A percentile compares a stretch with the other conserved stretches of the same genome.
These are phyloP conservation scores for Acipenser oxyrinchus DNA, from an alignment of 2,797 vertebrate species.

Conservation along the genomic window DNA sequence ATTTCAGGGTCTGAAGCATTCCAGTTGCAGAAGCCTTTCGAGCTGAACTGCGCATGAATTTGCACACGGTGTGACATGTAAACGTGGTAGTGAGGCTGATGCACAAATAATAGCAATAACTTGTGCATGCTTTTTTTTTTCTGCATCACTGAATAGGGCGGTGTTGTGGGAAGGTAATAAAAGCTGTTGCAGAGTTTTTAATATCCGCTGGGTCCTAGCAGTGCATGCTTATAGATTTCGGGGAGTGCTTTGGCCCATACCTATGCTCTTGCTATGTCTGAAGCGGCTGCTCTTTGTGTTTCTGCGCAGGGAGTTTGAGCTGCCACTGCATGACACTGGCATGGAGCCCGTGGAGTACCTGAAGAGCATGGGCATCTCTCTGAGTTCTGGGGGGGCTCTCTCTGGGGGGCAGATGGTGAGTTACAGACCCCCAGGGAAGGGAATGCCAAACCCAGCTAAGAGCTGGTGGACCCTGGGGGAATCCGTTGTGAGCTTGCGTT, in stretches of 20 bases:
- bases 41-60: too few species aligned
- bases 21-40: too few species aligned
- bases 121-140: too few species aligned
- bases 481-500: too few species aligned
- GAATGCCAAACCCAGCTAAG: background rate
- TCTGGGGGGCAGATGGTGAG: background rate
- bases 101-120: too few species aligned
- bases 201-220: background rate
- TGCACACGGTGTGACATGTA: too few species aligned
- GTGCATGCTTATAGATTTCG: background rate
- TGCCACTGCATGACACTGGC: conserved; percentile 60
- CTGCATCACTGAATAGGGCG: too few species aligned
- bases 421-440: background rate
- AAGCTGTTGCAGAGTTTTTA: background rate
- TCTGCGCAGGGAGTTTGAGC: conserved; percentile 53
- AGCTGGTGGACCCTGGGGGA: too few species aligned
- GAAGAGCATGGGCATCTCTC: conserved; percentile 70
- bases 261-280: background rate
- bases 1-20: too few species aligned
- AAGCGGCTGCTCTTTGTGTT: background rate
- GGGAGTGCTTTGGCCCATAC: background rate
- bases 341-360: conserved; percentile 69
- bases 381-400: conserved; percentile 38
- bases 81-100: too few species aligned
- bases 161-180: background rate